Evolutionary conservation across 2,888 invertebrate genomes (phyloP).

Genomic region (Hydraecia micacea): DNA sequence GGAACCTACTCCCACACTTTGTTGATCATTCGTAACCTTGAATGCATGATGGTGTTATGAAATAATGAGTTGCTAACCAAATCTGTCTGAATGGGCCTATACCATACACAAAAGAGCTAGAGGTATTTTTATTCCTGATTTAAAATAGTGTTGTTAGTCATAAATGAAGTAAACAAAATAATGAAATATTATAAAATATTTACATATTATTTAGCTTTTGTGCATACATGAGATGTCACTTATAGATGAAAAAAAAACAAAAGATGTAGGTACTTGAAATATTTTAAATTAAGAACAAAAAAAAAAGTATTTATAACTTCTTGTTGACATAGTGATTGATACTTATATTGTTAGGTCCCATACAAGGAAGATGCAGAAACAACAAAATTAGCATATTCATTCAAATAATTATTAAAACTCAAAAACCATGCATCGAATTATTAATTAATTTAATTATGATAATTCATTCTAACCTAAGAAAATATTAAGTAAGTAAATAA

Average conservation of each 20-base stretch:
- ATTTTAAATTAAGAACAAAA: too few species aligned
- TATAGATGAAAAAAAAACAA: too few species aligned
- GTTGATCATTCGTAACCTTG: conserved; percentile 14
- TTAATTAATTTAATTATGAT: too few species aligned
- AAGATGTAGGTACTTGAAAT: too few species aligned
- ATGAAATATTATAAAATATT: too few species aligned
- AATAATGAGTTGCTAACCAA: conserved; percentile 11
- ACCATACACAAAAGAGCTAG: not conserved
- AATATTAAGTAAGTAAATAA: not conserved
- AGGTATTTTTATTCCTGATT: not conserved
- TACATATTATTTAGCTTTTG: too few species aligned
- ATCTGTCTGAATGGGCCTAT: not conserved
- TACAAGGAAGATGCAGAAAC: not conserved
- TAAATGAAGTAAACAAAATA: too few species aligned
- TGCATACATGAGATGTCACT: too few species aligned
- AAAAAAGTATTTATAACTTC: too few species aligned
- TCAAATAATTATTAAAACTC: not conserved
- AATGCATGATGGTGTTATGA: not conserved
- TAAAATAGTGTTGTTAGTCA: not conserved
- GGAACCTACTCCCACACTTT: conserved; percentile 6
- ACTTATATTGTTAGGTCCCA: not conserved
- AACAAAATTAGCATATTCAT: not conserved
- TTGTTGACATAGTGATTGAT: too few species aligned
- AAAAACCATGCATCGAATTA: too few species aligned
- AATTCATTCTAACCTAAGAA: not conserved